phyloP scores from a whole-genome alignment of 2,113 vertebrate genomes.

The Hipposideros armiger region DNA sequence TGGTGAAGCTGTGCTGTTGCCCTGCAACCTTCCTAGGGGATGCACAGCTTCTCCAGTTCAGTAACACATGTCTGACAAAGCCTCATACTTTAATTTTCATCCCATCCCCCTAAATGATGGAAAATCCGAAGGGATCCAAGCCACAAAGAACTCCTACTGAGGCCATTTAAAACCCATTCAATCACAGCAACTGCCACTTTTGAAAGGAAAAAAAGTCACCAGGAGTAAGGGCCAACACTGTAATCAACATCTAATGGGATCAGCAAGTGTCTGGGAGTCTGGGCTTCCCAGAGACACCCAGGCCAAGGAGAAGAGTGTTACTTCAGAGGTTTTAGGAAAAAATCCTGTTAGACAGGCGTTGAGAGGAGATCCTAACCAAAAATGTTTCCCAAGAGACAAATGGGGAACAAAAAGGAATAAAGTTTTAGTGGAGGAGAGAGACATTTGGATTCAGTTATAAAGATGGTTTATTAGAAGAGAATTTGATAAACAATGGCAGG shows the following conservation, averaged over 20 bases:
- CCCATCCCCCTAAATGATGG: conserved; percentile 21
- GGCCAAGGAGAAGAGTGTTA: background rate
- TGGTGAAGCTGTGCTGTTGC: background rate
- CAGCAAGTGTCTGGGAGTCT: conserved; percentile 54
- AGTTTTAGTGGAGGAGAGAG: conserved; percentile 30
- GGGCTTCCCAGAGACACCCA: background rate
- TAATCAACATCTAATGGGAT: conserved; percentile 61
- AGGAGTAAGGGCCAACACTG: conserved; percentile 60
- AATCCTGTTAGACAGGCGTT: conserved; percentile 36
- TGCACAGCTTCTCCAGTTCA: background rate
- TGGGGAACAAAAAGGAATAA: background rate
- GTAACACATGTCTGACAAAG: conserved; percentile 10
- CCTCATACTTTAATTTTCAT: conserved; percentile 44
- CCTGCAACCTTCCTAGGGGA: background rate
- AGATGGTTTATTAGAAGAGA: conserved; percentile 5
- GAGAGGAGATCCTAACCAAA: conserved; percentile 46
- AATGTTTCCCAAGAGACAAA: conserved; percentile 3
- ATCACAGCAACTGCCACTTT: conserved; percentile 71
- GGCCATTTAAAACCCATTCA: conserved; percentile 69
- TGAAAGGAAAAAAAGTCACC: conserved; percentile 8
- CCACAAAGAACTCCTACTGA: conserved; percentile 61
- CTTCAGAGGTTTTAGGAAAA: conserved; percentile 47
- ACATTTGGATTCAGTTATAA: conserved; percentile 55
- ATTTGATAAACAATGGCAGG: conserved; percentile 32
- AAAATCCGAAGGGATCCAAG: conserved; percentile 61